phyloP scores from a whole-genome alignment of 2,797 vertebrate species.

The Sitta carolinensis region DNA sequence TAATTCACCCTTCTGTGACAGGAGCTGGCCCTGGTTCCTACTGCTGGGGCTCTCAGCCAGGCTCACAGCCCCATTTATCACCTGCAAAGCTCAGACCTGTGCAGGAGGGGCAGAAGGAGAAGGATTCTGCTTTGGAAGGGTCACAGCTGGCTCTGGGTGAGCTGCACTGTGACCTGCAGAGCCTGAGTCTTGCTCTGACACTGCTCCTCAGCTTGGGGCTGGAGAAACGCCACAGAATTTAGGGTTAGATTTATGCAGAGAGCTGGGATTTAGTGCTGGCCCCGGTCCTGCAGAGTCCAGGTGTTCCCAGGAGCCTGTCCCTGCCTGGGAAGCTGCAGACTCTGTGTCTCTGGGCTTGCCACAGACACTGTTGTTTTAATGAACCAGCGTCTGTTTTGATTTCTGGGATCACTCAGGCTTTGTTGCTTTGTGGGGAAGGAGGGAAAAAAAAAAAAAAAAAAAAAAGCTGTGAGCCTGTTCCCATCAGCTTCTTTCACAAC shows the following conservation, averaged over 20 bases:
- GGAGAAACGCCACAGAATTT: not conserved
- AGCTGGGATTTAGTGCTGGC: not conserved
- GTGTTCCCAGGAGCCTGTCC: not conserved
- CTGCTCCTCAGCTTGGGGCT: not conserved
- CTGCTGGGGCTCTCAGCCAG: not conserved
- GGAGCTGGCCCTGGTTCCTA: not conserved
- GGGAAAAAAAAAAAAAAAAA: not conserved
- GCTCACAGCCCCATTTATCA: not conserved
- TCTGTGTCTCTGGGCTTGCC: not conserved
- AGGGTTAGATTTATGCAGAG: not conserved
- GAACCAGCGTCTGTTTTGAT: slow-evolving; percentile 18
- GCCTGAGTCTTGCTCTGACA: not conserved
- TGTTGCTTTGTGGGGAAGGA: not conserved
- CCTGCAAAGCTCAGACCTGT: not conserved
- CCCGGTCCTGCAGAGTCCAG: not conserved
- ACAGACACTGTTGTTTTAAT: slow-evolving; percentile 45
- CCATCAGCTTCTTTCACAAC: not conserved
- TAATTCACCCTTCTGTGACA: not conserved
- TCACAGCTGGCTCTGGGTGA: not conserved
- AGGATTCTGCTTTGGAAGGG: not conserved
- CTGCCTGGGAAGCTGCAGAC: not conserved
- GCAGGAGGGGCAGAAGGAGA: not conserved
- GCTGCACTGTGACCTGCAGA: not conserved
- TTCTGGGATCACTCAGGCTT: slow-evolving; percentile 28
- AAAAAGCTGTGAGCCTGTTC: not conserved